These are phyloP conservation scores for Clitarchus hookeri DNA, from an alignment of 2,888 invertebrate genomes.

Conservation along the genomic window DNA sequence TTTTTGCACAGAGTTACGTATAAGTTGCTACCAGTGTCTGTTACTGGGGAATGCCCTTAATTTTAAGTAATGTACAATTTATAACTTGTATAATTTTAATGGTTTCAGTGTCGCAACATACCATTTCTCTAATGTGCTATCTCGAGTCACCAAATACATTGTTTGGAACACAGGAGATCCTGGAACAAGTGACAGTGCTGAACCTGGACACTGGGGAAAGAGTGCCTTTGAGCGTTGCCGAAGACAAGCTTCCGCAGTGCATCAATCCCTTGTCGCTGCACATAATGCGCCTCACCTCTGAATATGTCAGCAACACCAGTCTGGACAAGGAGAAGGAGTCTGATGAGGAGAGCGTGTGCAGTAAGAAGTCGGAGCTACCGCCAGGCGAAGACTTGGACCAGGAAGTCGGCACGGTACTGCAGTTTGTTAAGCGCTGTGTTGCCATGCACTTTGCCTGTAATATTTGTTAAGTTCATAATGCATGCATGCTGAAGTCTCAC, in stretches of 20 bases:
- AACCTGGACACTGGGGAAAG: slow-evolving; percentile 77
- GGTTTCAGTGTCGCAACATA: background rate
- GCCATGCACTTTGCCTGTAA: too few species aligned
- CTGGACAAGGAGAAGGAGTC: slow-evolving; percentile 72
- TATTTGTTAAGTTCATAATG: too few species aligned
- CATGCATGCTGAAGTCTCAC: too few species aligned
- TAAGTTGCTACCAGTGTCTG: too few species aligned
- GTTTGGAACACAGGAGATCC: slow-evolving; percentile 68
- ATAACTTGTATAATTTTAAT: background rate
- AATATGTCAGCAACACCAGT: slow-evolving; percentile 76
- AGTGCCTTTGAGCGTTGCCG: slow-evolving; percentile 92
- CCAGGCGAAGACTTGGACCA: slow-evolving; percentile 58
- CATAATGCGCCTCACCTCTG: slow-evolving; percentile 90
- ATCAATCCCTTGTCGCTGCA: slow-evolving; percentile 93
- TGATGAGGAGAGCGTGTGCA: slow-evolving; percentile 75
- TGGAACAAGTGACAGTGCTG: slow-evolving; percentile 77
- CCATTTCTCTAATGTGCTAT: background rate
- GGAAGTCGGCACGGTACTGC: background rate
- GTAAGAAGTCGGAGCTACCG: slow-evolving; percentile 62
- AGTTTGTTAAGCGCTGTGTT: background rate
- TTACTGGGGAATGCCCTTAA: too few species aligned
- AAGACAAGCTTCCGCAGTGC: slow-evolving; percentile 88
- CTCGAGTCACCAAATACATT: too few species aligned
- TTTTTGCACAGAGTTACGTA: too few species aligned
- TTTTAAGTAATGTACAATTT: too few species aligned